Evolutionary conservation across 1,140 invertebrate genomes (phyloP).

Genomic region (Ips nitidus): DNA sequence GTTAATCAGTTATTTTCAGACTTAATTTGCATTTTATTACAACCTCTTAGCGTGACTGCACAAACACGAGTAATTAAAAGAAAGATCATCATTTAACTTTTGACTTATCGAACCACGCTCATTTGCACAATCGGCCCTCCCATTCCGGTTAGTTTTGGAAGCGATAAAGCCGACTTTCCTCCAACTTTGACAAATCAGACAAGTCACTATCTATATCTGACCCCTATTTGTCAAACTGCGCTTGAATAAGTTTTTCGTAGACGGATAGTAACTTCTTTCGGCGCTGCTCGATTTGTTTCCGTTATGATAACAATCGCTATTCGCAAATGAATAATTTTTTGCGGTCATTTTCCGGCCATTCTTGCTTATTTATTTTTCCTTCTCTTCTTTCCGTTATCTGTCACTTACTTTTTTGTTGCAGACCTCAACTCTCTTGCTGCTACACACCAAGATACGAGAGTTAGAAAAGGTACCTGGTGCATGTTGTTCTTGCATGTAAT

Average conservation of each 20-base stretch:
- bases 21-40: no score
- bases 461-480: slow-evolving; percentile 45
- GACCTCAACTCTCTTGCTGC: slow-evolving; percentile 49
- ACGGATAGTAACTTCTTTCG: slow-evolving; percentile 21
- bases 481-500: slow-evolving; percentile 2
- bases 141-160: slow-evolving; percentile 9
- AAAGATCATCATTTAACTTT: not conserved
- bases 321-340: slow-evolving; percentile 16
- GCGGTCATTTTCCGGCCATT: not conserved
- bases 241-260: slow-evolving; percentile 28
- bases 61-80: not conserved
- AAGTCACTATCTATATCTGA: slow-evolving; percentile 32
- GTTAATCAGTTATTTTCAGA: no score
- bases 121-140: slow-evolving; percentile 8
- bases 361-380: slow-evolving; percentile 6
- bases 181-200: slow-evolving; percentile 38
- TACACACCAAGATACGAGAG: slow-evolving; percentile 47
- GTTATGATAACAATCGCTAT: slow-evolving; percentile 21
- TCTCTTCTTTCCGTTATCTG: slow-evolving; percentile 1
- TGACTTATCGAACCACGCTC: not conserved
- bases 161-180: slow-evolving; percentile 38
- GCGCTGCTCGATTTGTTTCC: slow-evolving; percentile 23
- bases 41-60: no score
- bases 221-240: slow-evolving; percentile 32
- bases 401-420: slow-evolving; percentile 47